Evolutionary conservation across 2,797 vertebrate species (phyloP).

Genomic region (Labeo calbasu): DNA sequence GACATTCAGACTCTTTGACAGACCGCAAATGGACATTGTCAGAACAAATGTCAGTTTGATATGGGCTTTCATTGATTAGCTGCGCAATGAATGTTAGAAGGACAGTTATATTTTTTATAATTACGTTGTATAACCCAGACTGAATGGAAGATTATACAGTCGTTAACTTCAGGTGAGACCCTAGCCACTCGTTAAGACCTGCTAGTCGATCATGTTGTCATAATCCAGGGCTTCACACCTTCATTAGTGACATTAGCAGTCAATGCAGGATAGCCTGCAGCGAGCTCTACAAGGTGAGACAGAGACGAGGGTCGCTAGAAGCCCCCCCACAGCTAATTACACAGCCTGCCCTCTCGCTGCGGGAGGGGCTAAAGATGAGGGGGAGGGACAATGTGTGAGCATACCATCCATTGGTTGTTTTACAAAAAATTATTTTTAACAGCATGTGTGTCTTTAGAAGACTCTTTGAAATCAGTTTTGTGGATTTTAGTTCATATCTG

Average conservation of each 20-base stretch:
- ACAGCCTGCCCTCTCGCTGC: conserved; percentile 30
- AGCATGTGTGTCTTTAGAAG: not conserved
- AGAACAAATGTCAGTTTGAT: not conserved
- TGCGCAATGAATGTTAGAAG: not conserved
- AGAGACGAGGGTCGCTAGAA: conserved; percentile 52
- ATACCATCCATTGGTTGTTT: conserved; percentile 24
- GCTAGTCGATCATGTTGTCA: conserved; percentile 37
- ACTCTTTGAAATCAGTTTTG: not conserved
- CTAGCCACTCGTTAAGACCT: conserved; percentile 18
- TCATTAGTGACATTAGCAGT: conserved; percentile 56
- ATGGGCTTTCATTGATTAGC: not conserved
- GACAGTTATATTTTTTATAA: conserved; percentile 13
- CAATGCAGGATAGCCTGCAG: conserved; percentile 54
- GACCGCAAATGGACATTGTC: not conserved
- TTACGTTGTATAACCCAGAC: conserved; percentile 8
- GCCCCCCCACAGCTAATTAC: conserved; percentile 50
- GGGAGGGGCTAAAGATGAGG: conserved; percentile 19
- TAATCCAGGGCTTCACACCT: conserved; percentile 41
- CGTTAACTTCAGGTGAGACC: conserved; percentile 41
- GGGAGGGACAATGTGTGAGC: conserved; percentile 24
- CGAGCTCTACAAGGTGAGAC: conserved; percentile 52
- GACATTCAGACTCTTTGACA: not conserved
- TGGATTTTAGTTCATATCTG: not conserved
- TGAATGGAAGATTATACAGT: conserved; percentile 14
- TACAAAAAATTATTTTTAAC: not conserved